These are phyloP conservation scores for Phainopepla nitens DNA, from an alignment of 2,113 vertebrate genomes.

Conservation along the genomic window DNA sequence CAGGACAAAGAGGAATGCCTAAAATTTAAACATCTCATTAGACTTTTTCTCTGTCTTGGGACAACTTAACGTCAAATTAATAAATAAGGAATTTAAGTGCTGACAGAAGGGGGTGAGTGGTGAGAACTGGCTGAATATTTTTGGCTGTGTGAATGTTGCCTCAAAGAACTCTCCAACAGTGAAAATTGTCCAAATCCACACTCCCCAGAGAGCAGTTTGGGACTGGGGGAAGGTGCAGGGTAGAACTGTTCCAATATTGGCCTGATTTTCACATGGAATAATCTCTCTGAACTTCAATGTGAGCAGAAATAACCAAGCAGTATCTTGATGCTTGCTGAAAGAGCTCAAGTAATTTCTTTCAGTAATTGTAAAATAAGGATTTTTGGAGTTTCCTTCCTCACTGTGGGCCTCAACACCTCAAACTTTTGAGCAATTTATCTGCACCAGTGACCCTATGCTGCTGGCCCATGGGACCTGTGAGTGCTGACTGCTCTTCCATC, in stretches of 20 bases:
- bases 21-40: neutral
- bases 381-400: neutral
- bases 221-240: neutral
- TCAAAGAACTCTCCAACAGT: neutral
- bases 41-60: neutral
- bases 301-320: neutral
- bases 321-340: neutral
- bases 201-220: neutral
- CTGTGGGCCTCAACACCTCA: neutral
- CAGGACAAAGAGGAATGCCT: neutral
- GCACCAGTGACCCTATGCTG: neutral
- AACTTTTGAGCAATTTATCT: neutral
- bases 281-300: neutral
- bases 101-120: neutral
- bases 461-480: neutral
- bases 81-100: neutral
- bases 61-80: neutral
- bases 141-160: rapidly evolving
- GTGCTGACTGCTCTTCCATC: neutral
- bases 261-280: neutral
- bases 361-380: neutral
- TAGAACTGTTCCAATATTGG: neutral
- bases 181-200: neutral
- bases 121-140: neutral
- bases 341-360: neutral